These are phyloP conservation scores for Allochrocebus solatus DNA, from an alignment of 2,797 vertebrate genomes.

Conservation along the genomic window DNA sequence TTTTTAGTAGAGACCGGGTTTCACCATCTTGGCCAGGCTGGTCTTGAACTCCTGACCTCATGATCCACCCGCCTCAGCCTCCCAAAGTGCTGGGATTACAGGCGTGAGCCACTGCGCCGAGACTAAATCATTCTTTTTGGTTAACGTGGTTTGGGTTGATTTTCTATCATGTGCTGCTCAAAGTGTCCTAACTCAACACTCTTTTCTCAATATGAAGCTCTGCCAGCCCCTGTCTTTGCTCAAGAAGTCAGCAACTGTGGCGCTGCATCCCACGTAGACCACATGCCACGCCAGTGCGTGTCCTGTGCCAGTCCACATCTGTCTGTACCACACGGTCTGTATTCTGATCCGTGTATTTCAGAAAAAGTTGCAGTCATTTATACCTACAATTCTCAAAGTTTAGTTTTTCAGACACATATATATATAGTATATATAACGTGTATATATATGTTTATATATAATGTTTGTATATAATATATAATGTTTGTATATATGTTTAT, in stretches of 20 bases:
- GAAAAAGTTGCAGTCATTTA: neutral
- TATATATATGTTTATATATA: neutral
- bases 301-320: accelerated
- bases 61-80: too few relatives aligned
- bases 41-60: too few relatives aligned
- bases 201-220: neutral
- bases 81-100: too few relatives aligned
- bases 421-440: too few relatives aligned
- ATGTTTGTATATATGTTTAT: neutral
- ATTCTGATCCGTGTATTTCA: accelerated
- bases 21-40: too few relatives aligned
- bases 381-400: neutral
- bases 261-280: neutral
- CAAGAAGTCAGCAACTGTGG: too few relatives aligned
- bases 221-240: neutral
- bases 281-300: accelerated
- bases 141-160: neutral
- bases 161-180: neutral
- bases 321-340: neutral
- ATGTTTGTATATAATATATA: neutral
- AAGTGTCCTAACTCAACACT: neutral
- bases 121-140: neutral
- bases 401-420: neutral
- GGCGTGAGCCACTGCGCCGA: too few relatives aligned
- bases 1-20: too few relatives aligned